Percentiles rank a stretch among this genome's conserved stretches.
These are phyloP conservation scores for Marmota monax DNA, from an alignment of 2,113 vertebrate genomes.

Conservation along the genomic window DNA sequence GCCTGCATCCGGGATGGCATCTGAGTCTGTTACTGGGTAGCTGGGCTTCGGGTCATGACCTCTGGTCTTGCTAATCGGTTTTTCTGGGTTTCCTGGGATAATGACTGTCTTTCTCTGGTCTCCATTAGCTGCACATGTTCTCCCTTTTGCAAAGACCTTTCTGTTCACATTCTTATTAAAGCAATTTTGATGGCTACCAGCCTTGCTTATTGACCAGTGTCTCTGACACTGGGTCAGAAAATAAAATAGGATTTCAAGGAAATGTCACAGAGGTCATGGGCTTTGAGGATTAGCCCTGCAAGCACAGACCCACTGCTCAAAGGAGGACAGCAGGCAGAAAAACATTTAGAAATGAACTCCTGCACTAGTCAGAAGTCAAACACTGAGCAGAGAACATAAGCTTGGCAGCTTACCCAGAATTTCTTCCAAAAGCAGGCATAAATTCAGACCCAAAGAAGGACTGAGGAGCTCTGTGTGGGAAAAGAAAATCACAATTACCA, in stretches of 20 bases:
- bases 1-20: no score
- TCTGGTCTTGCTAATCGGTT: constrained; percentile 67
- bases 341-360: not conserved
- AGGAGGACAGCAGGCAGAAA: not conserved
- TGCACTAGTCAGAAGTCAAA: not conserved
- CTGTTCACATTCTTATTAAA: constrained; percentile 60
- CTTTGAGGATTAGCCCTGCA: not conserved
- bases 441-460: not conserved
- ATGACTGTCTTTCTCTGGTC: constrained; percentile 46
- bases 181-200: constrained; percentile 59
- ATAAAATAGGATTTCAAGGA: constrained; percentile 72
- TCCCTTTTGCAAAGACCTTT: constrained; percentile 57
- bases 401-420: not conserved
- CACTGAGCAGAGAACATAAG: not conserved
- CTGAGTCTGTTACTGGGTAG: not conserved
- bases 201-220: constrained; percentile 53
- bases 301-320: not conserved
- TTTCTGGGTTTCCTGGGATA: constrained; percentile 63
- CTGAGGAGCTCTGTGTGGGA: not conserved
- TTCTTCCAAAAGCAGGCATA: not conserved
- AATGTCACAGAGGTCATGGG: constrained; percentile 35
- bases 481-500: not conserved
- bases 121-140: constrained; percentile 47
- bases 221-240: constrained; percentile 62
- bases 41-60: not conserved